A percentile compares a stretch with the other conserved stretches of the same genome.
Evolutionary conservation across 2,888 invertebrate genomes (phyloP).

Genomic region (Heliothis peltigera): DNA sequence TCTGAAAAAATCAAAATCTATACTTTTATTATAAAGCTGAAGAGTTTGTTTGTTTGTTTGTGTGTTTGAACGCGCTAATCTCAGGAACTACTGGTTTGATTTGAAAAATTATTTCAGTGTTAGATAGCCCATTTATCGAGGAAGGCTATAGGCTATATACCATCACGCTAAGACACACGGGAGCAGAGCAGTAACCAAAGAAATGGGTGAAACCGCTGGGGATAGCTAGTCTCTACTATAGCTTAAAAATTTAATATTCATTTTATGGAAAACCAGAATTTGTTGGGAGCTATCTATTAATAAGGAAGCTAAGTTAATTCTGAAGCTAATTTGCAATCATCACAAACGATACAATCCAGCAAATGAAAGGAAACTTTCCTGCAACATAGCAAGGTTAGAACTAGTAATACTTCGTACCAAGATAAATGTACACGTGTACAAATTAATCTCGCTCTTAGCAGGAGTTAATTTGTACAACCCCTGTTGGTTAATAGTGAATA

Average conservation of each 20-base stretch:
- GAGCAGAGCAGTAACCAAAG: too few species aligned
- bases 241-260: too few species aligned
- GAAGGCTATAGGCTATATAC: not conserved
- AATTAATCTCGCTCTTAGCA: constrained; percentile 38
- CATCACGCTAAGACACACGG: too few species aligned
- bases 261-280: too few species aligned
- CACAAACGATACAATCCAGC: not conserved
- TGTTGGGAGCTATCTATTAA: too few species aligned
- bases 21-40: too few species aligned
- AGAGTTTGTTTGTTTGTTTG: too few species aligned
- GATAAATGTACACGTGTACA: constrained; percentile 40
- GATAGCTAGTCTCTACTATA: too few species aligned
- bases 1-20: too few species aligned
- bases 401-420: constrained; percentile 23
- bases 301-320: too few species aligned
- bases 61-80: not conserved
- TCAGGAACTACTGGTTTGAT: not conserved
- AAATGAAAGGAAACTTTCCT: constrained; percentile 26
- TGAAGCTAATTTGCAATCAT: not conserved
- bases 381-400: constrained; percentile 2
- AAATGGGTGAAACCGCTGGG: too few species aligned
- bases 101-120: constrained; percentile 1
- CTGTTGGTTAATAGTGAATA: constrained; percentile 49
- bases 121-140: not conserved
- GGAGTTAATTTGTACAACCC: constrained; percentile 50